phyloP scores from a whole-genome alignment of 2,888 invertebrate species.

The Crematogaster levior region DNA sequence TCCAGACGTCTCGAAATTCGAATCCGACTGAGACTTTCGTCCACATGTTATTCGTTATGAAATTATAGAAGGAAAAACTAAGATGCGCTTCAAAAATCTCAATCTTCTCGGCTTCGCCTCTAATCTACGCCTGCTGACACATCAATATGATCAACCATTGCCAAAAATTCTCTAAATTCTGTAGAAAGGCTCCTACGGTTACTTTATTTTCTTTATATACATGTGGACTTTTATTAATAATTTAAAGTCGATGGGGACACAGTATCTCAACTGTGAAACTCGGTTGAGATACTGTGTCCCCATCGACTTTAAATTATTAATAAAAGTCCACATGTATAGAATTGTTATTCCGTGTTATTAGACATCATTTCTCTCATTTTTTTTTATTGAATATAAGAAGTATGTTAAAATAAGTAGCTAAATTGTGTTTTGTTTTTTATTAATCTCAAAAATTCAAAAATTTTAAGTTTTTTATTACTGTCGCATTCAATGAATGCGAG shows the following conservation, averaged over 20 bases:
- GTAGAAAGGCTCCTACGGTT: not conserved
- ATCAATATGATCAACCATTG: not conserved
- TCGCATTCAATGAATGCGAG: not conserved
- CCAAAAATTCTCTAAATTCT: conserved; percentile 1
- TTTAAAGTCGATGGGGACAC: not conserved
- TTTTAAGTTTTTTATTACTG: not conserved
- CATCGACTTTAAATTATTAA: not conserved
- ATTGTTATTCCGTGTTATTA: not conserved
- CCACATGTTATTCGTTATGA: conserved; percentile 11
- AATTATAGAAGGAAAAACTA: conserved; percentile 18
- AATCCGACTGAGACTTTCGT: conserved; percentile 27
- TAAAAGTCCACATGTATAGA: not conserved
- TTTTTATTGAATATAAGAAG: not conserved
- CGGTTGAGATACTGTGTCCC: not conserved
- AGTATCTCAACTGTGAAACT: no score
- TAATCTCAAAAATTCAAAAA: not conserved
- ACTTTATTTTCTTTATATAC: not conserved
- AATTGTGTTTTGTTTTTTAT: not conserved
- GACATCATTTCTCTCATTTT: not conserved
- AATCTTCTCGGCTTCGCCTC: conserved; percentile 1
- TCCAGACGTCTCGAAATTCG: conserved; percentile 23
- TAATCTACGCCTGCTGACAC: conserved; percentile 14
- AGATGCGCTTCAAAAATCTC: conserved; percentile 13
- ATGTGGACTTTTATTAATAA: not conserved
- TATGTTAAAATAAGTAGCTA: not conserved